Percentiles rank a stretch among this genome's conserved stretches.
These are phyloP conservation scores for Mycogona germanica DNA, from an alignment of 2,888 invertebrate genomes.

Conservation along the genomic window DNA sequence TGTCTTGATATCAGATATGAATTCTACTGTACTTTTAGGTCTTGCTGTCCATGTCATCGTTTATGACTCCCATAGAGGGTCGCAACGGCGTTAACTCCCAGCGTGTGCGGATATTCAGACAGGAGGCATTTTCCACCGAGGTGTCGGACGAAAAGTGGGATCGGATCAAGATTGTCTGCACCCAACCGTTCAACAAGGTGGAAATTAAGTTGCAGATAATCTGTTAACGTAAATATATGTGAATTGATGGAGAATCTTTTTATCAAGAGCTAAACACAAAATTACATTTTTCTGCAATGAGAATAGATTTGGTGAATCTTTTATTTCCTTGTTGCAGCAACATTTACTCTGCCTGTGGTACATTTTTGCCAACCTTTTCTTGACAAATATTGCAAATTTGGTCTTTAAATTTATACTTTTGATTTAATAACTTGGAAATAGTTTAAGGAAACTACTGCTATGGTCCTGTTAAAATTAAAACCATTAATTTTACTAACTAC, in stretches of 20 bases:
- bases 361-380: no score
- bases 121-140: slow-evolving; percentile 45
- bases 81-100: slow-evolving; percentile 49
- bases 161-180: slow-evolving; percentile 64
- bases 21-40: slow-evolving; percentile 41
- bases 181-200: slow-evolving; percentile 70
- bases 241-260: background rate
- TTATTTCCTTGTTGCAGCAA: no score
- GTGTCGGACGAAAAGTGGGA: slow-evolving; percentile 60
- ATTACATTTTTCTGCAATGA: background rate
- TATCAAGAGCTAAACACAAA: background rate
- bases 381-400: background rate
- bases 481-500: no score
- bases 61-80: slow-evolving; percentile 64
- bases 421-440: no score
- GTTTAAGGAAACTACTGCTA: no score
- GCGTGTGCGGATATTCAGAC: slow-evolving; percentile 59
- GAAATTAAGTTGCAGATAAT: no score
- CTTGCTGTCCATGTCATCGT: slow-evolving; percentile 60
- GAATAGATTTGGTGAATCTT: no score
- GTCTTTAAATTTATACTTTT: background rate
- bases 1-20: background rate
- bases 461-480: no score
- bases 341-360: no score
- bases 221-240: slow-evolving; percentile 1